Evolutionary conservation across 2,888 invertebrate species (phyloP).

Genomic region (Syrphus vitripennis): DNA sequence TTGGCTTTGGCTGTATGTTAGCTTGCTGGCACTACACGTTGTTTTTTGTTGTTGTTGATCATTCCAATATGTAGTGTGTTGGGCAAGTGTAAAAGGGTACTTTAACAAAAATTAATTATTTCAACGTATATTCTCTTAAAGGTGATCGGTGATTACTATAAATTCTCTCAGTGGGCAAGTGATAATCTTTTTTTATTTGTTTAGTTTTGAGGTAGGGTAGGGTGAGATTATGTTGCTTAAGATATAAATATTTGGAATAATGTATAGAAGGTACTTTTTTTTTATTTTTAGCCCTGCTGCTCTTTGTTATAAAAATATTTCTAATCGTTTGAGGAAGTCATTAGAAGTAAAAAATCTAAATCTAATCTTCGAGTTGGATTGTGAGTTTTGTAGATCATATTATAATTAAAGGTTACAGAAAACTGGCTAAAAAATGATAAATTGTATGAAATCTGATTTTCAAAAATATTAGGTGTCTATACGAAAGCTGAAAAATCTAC

Average conservation of each 20-base stretch:
- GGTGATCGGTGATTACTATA: slow-evolving; percentile 11
- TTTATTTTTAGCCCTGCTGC: no score
- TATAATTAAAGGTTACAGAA: no score
- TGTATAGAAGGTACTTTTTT: not conserved
- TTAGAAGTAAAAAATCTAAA: no score
- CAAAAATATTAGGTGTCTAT: no score
- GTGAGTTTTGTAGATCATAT: no score
- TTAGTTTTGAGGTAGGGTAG: not conserved
- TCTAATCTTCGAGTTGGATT: no score
- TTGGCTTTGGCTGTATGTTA: not conserved
- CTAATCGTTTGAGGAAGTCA: not conserved
- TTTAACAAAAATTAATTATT: not conserved
- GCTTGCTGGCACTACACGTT: not conserved
- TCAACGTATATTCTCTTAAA: slow-evolving; percentile 55
- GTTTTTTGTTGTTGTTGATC: slow-evolving; percentile 38
- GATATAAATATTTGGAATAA: not conserved
- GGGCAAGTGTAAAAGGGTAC: slow-evolving; percentile 18
- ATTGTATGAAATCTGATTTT: no score
- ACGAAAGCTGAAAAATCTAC: no score
- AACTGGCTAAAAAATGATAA: no score
- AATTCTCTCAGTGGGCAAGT: not conserved
- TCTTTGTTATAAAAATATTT: no score
- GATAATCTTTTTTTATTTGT: not conserved
- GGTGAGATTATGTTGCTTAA: not conserved
- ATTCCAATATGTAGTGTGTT: slow-evolving; percentile 16